Evolutionary conservation across 2,888 invertebrate genomes (phyloP).

Genomic region (Phymatocera aterrima): DNA sequence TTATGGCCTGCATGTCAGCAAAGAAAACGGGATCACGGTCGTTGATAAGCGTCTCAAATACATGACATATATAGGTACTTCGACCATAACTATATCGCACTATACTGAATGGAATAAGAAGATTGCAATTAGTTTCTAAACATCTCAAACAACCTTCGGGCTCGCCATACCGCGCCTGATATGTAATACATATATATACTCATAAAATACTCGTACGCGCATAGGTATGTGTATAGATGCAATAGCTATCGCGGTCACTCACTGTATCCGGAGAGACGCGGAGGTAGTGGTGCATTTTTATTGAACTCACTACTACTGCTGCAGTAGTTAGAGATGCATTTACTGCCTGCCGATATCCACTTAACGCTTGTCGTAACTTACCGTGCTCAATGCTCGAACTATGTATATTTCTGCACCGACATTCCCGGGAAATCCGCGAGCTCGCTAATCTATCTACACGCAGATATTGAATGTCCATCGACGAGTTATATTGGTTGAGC

Average conservation of each 20-base stretch:
- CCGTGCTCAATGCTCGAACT: too few species aligned
- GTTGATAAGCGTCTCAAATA: not conserved
- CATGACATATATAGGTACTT: too few species aligned
- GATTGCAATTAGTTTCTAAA: slow-evolving; percentile 7
- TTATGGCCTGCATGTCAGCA: not conserved
- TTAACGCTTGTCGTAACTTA: slow-evolving; percentile 9
- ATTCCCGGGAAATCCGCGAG: not conserved
- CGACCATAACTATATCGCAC: too few species aligned
- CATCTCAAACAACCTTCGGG: slow-evolving; percentile 11
- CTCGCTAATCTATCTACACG: not conserved
- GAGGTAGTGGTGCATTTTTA: slow-evolving; percentile 23
- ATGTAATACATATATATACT: not conserved
- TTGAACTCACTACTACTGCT: too few species aligned
- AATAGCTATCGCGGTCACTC: too few species aligned
- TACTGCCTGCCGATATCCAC: slow-evolving; percentile 36
- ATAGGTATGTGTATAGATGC: not conserved
- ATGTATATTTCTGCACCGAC: not conserved
- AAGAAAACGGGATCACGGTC: slow-evolving; percentile 11
- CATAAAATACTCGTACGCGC: too few species aligned
- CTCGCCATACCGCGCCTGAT: not conserved
- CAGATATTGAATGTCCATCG: too few species aligned
- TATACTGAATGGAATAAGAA: not conserved
- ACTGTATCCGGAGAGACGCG: too few species aligned
- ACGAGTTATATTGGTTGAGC: too few species aligned
- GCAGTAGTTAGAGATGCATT: slow-evolving; percentile 33